Evolutionary conservation across 2,888 invertebrate genomes (phyloP).

Genomic region (Sinelater perroti): DNA sequence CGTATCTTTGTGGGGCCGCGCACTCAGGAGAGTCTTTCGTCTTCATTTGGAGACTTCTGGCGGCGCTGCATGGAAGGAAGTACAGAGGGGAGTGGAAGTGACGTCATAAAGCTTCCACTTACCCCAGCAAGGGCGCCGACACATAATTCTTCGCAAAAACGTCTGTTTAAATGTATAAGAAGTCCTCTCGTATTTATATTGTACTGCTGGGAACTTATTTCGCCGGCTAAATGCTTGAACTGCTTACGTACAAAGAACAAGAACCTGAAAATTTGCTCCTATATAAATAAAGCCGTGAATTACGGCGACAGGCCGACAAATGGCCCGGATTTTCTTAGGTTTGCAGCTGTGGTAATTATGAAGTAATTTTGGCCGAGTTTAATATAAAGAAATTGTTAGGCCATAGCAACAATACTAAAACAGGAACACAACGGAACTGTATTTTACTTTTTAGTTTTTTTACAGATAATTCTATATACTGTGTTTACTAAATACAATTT

Average conservation of each 20-base stretch:
- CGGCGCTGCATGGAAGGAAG: constrained; percentile 42
- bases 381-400: too few species aligned
- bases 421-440: too few species aligned
- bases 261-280: constrained; percentile 31
- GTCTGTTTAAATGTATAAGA: constrained; percentile 48
- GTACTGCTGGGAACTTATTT: constrained; percentile 36
- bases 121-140: constrained; percentile 43
- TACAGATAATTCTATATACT: too few species aligned
- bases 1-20: constrained; percentile 44
- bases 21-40: constrained; percentile 47
- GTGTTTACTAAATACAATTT: too few species aligned
- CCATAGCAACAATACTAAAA: too few species aligned
- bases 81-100: constrained; percentile 44
- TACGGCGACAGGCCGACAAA: constrained; percentile 13
- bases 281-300: constrained; percentile 20
- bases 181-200: constrained; percentile 40
- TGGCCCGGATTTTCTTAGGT: not conserved
- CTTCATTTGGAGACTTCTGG: constrained; percentile 49
- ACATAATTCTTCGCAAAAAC: constrained; percentile 49
- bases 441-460: too few species aligned
- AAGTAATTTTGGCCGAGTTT: too few species aligned
- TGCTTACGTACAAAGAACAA: constrained; percentile 30
- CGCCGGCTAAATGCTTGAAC: constrained; percentile 32
- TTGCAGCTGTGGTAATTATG: too few species aligned
- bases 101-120: constrained; percentile 52